These are phyloP conservation scores for Eudasyphora cyanicolor DNA, from an alignment of 2,888 invertebrate genomes.

Conservation along the genomic window DNA sequence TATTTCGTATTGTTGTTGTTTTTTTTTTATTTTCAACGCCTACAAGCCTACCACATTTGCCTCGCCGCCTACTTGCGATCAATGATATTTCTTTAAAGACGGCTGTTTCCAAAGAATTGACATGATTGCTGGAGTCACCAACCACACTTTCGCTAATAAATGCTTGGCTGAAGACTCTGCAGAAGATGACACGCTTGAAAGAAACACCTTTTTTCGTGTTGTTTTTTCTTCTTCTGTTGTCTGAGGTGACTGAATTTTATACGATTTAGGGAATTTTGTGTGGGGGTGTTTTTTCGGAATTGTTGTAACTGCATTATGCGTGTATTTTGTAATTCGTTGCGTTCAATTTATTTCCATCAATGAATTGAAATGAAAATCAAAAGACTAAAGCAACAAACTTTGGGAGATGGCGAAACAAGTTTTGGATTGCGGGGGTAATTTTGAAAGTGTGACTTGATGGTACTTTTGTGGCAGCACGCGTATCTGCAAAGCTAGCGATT, in stretches of 20 bases:
- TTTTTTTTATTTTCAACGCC: conserved; percentile 46
- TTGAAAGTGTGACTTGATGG: too few relatives aligned
- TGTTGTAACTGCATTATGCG: conserved; percentile 38
- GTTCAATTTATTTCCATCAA: conserved; percentile 12
- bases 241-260: conserved; percentile 37
- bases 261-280: background rate
- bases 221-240: too few relatives aligned
- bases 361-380: conserved; percentile 64
- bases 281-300: conserved; percentile 26
- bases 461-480: too few relatives aligned
- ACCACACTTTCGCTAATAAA: conserved; percentile 42
- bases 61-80: conserved; percentile 52
- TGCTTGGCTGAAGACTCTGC: conserved; percentile 18
- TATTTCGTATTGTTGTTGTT: background rate
- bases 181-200: conserved; percentile 23
- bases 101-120: conserved; percentile 23
- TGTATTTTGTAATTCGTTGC: conserved; percentile 30
- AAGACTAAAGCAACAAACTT: conserved; percentile 69
- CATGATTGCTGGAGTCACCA: conserved; percentile 13
- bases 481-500: too few relatives aligned
- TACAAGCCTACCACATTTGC: conserved; percentile 41
- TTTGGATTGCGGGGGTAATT: too few relatives aligned
- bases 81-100: conserved; percentile 2
- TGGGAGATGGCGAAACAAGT: conserved; percentile 32
- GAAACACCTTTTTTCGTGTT: conserved; percentile 9